Evolutionary conservation across 2,797 vertebrate genomes (phyloP).

Genomic region (Amblyraja radiata): DNA sequence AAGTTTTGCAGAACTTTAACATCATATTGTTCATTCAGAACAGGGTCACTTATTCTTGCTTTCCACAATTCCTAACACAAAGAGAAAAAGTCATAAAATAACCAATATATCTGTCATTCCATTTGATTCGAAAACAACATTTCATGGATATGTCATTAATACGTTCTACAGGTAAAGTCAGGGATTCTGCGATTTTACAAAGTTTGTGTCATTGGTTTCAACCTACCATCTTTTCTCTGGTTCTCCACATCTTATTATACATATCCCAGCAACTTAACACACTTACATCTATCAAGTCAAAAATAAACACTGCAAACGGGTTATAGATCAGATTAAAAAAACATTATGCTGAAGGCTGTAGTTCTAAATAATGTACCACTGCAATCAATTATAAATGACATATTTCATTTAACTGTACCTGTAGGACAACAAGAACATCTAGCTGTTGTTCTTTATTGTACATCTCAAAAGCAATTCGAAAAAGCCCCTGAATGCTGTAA

Average conservation of each 20-base stretch:
- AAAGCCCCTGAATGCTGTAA: conserved; percentile 71
- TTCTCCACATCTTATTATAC: not conserved
- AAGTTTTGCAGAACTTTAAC: conserved; percentile 45
- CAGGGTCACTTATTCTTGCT: conserved; percentile 58
- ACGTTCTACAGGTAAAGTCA: not conserved
- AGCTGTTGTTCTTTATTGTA: conserved; percentile 67
- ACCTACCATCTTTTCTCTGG: not conserved
- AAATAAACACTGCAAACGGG: not conserved
- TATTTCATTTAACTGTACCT: conserved; percentile 50
- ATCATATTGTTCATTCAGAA: conserved; percentile 56
- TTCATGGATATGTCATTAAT: not conserved
- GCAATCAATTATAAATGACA: not conserved
- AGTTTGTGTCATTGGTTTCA: not conserved
- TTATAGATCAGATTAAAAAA: not conserved
- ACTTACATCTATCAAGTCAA: not conserved
- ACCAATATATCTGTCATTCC: not conserved
- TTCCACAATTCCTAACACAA: conserved; percentile 65
- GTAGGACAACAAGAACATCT: conserved; percentile 63
- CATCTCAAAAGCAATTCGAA: conserved; percentile 70
- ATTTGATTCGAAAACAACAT: not conserved
- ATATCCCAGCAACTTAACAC: not conserved
- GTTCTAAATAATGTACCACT: conserved; percentile 4
- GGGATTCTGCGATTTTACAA: not conserved
- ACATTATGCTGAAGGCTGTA: not conserved
- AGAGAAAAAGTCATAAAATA: not conserved